These are phyloP conservation scores for Echinometra lucunter DNA, from an alignment of 53 echinoderm and acorn worm species.

Conservation along the genomic window DNA sequence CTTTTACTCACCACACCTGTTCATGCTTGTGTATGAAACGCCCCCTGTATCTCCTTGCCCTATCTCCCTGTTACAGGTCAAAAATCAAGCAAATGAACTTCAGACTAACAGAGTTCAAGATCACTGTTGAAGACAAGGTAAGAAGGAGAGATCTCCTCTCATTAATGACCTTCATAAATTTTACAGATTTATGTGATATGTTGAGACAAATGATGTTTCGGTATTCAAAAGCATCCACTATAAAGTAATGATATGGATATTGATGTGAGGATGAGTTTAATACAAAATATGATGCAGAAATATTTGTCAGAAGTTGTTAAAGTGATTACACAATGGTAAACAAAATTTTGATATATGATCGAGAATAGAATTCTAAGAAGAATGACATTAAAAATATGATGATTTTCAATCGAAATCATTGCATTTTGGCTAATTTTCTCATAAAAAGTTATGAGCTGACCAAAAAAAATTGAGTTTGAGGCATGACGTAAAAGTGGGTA, in stretches of 20 bases:
- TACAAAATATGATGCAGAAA: neutral
- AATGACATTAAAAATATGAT: too few relatives aligned
- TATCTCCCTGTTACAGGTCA: conserved; percentile 77
- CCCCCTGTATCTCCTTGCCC: neutral
- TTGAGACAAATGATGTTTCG: neutral
- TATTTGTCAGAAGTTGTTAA: neutral
- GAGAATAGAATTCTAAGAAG: too few relatives aligned
- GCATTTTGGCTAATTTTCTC: too few relatives aligned
- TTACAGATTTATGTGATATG: neutral
- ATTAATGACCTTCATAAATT: conserved; percentile 21
- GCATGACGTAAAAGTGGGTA: too few relatives aligned
- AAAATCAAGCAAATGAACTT: conserved; percentile 88
- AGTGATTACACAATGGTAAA: too few relatives aligned
- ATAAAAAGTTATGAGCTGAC: too few relatives aligned
- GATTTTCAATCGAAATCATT: too few relatives aligned
- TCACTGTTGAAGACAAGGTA: conserved; percentile 85
- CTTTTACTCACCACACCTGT: neutral
- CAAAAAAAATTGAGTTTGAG: too few relatives aligned
- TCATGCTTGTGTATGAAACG: neutral
- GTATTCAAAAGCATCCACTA: neutral
- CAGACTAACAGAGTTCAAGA: conserved; percentile 88
- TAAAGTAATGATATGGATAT: neutral
- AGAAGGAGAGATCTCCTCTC: conserved; percentile 7
- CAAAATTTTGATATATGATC: too few relatives aligned
- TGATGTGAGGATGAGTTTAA: neutral